Conservation (phyloP, 2,888 invertebrate species). For the Tinea trinotella region DNA sequence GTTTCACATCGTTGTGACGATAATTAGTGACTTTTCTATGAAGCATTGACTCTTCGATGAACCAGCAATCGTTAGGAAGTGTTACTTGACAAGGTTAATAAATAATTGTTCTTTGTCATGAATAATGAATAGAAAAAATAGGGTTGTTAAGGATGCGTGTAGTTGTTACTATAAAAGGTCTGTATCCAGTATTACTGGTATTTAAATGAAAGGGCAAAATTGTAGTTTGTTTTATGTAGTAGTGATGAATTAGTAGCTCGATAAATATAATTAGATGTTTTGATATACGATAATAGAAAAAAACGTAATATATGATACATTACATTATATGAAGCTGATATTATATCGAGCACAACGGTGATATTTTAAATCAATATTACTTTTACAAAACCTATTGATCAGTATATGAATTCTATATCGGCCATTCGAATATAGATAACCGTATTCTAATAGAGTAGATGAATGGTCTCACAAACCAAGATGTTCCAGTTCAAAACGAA, state of each 20-base stretch:
- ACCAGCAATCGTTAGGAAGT: conserved; percentile 19
- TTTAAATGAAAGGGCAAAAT: conserved; percentile 1
- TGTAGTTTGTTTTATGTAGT: too few species aligned
- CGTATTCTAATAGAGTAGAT: too few species aligned
- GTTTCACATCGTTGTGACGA: conserved; percentile 50
- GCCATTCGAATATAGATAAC: too few species aligned
- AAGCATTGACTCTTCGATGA: conserved; percentile 44
- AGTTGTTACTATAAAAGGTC: conserved; percentile 10
- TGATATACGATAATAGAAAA: background rate
- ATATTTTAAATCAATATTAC: too few species aligned
- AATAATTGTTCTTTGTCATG: background rate
- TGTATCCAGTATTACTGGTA: conserved; percentile 5
- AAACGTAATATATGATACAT: too few species aligned
- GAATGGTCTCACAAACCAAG: too few species aligned
- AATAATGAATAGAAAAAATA: background rate
- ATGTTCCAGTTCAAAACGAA: too few species aligned
- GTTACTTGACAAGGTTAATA: conserved; percentile 16
- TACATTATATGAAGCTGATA: too few species aligned
- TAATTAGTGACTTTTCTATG: conserved; percentile 37
- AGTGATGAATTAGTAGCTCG: background rate
- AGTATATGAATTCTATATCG: too few species aligned
- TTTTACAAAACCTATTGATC: too few species aligned
- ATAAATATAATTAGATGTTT: background rate
- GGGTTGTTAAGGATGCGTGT: background rate
- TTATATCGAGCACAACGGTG: too few species aligned